phyloP scores from a whole-genome alignment of 2,797 vertebrate genomes.

The Merluccius polli region DNA sequence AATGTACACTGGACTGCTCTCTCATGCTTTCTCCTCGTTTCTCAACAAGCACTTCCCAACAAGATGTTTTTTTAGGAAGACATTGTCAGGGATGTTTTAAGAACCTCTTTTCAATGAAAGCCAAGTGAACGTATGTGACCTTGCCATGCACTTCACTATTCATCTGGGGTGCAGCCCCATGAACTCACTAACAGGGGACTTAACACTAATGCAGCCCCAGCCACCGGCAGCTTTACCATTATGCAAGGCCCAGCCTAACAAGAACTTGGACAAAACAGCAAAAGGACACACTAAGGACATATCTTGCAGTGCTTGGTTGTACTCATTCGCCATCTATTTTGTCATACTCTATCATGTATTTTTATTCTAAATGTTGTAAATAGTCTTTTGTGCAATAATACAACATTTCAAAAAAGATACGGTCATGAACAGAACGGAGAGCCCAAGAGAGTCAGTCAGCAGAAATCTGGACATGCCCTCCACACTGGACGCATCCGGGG shows the following conservation, averaged over 20 bases:
- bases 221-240: neutral
- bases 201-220: too few relatives aligned
- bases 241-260: neutral
- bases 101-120: neutral
- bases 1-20: conserved; percentile 28
- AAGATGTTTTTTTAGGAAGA: neutral
- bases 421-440: conserved; percentile 16
- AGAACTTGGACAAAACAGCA: neutral
- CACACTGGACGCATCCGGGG: conserved; percentile 59
- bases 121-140: neutral
- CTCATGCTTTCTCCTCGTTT: conserved; percentile 21
- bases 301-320: neutral
- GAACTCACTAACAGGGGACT: neutral
- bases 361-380: neutral
- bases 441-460: conserved; percentile 51
- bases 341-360: neutral
- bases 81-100: neutral
- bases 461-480: conserved; percentile 51
- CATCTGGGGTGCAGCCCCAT: neutral
- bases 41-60: conserved; percentile 51
- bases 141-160: neutral
- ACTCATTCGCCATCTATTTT: neutral
- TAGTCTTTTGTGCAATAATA: neutral
- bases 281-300: neutral
- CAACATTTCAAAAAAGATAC: neutral